These are phyloP conservation scores for Podotricha telesiphe DNA, from an alignment of 2,888 invertebrate genomes.

Conservation along the genomic window DNA sequence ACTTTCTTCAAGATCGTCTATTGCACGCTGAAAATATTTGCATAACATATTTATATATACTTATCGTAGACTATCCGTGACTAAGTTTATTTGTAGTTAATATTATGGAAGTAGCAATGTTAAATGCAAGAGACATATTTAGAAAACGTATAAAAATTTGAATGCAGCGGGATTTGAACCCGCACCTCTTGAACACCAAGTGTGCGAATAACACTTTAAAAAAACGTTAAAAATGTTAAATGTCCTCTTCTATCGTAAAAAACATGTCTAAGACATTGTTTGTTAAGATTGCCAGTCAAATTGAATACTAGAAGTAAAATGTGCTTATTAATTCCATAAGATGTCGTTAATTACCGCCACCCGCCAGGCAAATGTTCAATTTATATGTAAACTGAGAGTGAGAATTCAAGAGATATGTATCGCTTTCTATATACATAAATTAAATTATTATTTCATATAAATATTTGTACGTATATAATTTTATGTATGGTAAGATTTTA, in stretches of 20 bases:
- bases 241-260: no score
- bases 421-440: neutral
- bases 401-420: neutral
- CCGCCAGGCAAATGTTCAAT: neutral
- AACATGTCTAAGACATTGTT: no score
- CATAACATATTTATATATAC: neutral
- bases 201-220: no score
- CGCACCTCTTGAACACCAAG: no score
- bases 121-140: no score
- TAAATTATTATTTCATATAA: neutral
- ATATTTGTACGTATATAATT: neutral
- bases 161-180: no score
- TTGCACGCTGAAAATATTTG: constrained; percentile 11
- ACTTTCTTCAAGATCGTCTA: constrained; percentile 3
- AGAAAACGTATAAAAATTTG: no score
- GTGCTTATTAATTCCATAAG: neutral
- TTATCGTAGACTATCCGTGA: constrained; percentile 6
- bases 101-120: constrained; percentile 4
- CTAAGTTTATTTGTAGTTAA: neutral
- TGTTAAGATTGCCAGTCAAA: neutral
- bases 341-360: neutral
- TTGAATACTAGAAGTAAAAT: neutral
- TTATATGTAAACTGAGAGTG: neutral
- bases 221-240: no score
- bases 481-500: no score